phyloP scores from a whole-genome alignment of 2,888 invertebrate species.

The Tuberolachnus salignus region DNA sequence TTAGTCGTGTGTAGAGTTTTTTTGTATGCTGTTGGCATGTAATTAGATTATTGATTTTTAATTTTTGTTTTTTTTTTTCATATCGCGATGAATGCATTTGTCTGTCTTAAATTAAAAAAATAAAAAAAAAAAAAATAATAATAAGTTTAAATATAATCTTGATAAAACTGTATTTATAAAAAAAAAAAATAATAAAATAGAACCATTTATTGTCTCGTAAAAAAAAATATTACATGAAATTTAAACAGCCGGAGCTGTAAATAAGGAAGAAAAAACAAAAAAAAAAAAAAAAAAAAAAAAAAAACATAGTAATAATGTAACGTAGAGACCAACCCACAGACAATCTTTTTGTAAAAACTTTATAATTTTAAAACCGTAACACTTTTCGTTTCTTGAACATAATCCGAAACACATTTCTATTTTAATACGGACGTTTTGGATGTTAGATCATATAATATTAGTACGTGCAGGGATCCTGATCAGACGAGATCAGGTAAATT shows the following conservation, averaged over 20 bases:
- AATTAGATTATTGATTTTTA: conserved; percentile 11
- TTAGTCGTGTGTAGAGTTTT: too few relatives aligned
- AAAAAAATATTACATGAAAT: conserved; percentile 12
- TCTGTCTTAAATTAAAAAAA: neutral
- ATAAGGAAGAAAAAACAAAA: neutral
- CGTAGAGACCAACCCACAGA: neutral
- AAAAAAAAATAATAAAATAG: too few relatives aligned
- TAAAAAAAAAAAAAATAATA: neutral
- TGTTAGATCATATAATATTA: too few relatives aligned
- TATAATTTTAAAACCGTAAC: neutral
- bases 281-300: conserved; percentile 2
- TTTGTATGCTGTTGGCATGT: neutral
- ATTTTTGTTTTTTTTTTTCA: neutral
- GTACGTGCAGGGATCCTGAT: too few relatives aligned
- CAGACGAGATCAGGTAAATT: too few relatives aligned
- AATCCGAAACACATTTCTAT: neutral
- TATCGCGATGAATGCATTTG: neutral
- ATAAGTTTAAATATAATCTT: neutral
- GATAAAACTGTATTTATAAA: neutral
- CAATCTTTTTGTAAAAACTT: neutral
- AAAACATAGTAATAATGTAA: neutral
- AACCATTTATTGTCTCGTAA: conserved; percentile 4
- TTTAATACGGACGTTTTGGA: too few relatives aligned
- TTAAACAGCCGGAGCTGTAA: conserved; percentile 8
- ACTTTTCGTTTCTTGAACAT: neutral